Base-by-base conservation (phyloP, 2,888 invertebrate genomes). In the Asteroscopus sphinx region DNA sequence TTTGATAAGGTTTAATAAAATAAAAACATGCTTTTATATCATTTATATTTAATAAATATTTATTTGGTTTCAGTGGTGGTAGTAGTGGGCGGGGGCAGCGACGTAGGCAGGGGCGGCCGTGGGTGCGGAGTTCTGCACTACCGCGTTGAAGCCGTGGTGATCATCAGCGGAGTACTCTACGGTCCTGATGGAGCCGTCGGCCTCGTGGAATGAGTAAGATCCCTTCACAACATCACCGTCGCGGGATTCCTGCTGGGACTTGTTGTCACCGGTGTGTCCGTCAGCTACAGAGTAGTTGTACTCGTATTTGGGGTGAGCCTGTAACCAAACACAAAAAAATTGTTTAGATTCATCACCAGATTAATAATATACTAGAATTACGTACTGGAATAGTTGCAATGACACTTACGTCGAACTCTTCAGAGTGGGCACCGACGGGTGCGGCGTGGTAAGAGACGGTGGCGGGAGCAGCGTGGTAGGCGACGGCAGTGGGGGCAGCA, bases 271-370 rank as follows among this genome's bases (percentile, higher is more conserved):
- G 68, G 92, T 90, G 77, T 90, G 88, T 30, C 83, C 83, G 74
- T 93, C 92, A 60, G 87, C 80, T 3, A 93, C 91, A 42, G 89
- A 89, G 75, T 93, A 92, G 64, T 82, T 85, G 80, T 86, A 90
- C 67, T 85, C 77, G 67, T 81, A 83, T 59, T 79, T 77, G 15
- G 81, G 81, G 61, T 81, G 67, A 6, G 46, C 41, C 47, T 47
- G 47, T 30, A 6, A 16, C 5, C 6, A 36, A 26, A 7, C 3
- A 26, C 3, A 2, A 39, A 8, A 39, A 21, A 13, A 0, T 5
- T 1, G 6, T 17, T n/a, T 15, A 5, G 9, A 11, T 8, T 21
- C 9, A 25, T 15, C 1, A 41, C 2, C 1, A 13, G 12, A 16
- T 1, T 0, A 26, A 13, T 13, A 26, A 13, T 8, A 8, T 13